These are phyloP conservation scores for Beroe forskalii DNA, from an alignment of 37 sponge, comb jelly and placozoan species.

Conservation along the genomic window DNA sequence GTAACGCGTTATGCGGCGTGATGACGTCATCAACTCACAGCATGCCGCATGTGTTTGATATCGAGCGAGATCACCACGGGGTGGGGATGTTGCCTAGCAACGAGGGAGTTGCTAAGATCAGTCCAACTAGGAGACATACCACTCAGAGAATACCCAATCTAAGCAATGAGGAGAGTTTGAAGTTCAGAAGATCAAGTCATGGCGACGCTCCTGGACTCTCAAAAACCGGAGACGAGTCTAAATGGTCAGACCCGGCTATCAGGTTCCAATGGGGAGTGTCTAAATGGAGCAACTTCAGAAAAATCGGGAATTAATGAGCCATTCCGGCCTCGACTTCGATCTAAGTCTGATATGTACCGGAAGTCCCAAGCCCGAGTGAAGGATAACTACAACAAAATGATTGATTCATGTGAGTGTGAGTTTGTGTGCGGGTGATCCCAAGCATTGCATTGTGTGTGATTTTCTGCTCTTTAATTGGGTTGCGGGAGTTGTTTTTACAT, in stretches of 20 bases:
- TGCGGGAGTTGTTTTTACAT: too few species aligned
- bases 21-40: not conserved
- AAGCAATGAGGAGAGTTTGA: too few species aligned
- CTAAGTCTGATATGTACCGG: constrained; percentile 1
- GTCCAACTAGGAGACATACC: not conserved
- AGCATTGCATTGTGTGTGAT: constrained; percentile 56
- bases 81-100: not conserved
- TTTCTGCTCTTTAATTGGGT: constrained; percentile 9
- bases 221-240: too few species aligned
- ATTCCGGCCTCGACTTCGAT: not conserved
- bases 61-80: not conserved
- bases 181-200: too few species aligned
- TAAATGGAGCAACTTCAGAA: too few species aligned
- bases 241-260: too few species aligned
- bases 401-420: constrained; percentile 54
- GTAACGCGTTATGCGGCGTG: not conserved
- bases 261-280: too few species aligned
- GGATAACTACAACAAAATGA: constrained; percentile 14
- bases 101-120: not conserved
- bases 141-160: too few species aligned
- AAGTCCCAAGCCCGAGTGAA: not conserved
- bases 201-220: too few species aligned
- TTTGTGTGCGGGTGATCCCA: not conserved
- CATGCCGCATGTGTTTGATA: not conserved
- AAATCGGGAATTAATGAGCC: not conserved